Base-by-base conservation (phyloP, 2,888 invertebrate genomes). In the Leucozona laternaria region DNA sequence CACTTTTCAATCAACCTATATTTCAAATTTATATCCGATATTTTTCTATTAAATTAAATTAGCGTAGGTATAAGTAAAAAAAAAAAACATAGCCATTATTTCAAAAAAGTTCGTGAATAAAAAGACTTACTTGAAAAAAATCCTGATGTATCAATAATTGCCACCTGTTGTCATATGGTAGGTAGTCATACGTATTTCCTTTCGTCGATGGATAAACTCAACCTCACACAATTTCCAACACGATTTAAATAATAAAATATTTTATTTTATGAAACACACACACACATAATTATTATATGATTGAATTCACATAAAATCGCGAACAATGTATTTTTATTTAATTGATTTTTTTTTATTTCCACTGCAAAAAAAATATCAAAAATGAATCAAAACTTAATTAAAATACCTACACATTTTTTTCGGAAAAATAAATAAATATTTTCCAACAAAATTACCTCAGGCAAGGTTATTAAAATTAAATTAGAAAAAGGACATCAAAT, bases 161-260 rank as follows among this genome's bases (percentile, higher is more conserved):
- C 60, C 60, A 73, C 78, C 71, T 78, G 62, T 71, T 55, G 40
- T 13, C 31, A 53, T 13, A 62, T 25, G 11, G 20, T 28, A 4
- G 8, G 15, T 22, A 22, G 0, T 28, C n/a, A 31, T 31, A 7
- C 8, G 55, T 25, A 58, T 28, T 48, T 60, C 20, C 45, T 45
- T 57, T 55, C 37, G n/a, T 57, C 8, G 20, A 15, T 57, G 4
- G 20, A 15, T 11, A 34, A 57, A 31, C 28, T 17, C 4, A 48
- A 25, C 25, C 25, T 17, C 57, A 34, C 31, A 60, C 25, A 60
- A 58, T 17, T 43, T 31, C 13, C 7, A 72, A 58, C 53, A 45
- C 28, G 11, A 13, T 68, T 45, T 11, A 45, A 40, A n/a, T 28
- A 10, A 28, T 3, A 28, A 15, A 11, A 25, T 28, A 64, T 64